These are phyloP conservation scores for Gari tellinella DNA, from an alignment of 2,888 invertebrate species.

Conservation along the genomic window DNA sequence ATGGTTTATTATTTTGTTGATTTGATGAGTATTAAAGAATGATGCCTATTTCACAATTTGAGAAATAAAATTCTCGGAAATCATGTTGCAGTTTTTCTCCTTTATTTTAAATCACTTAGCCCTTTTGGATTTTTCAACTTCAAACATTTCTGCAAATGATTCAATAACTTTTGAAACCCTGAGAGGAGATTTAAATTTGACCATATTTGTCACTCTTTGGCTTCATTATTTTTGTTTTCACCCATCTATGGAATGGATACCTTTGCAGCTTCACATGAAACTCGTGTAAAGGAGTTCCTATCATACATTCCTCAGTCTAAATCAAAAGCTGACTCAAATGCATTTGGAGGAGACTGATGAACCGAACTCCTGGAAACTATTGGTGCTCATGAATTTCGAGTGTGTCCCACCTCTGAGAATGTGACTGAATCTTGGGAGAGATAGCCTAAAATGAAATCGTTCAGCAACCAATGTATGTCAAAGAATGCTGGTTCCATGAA, in stretches of 20 bases:
- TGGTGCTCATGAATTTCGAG: constrained; percentile 32
- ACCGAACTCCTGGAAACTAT: constrained; percentile 38
- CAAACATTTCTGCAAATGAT: too few relatives aligned
- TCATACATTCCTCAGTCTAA: constrained; percentile 32
- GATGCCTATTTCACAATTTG: too few relatives aligned
- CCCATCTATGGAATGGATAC: constrained; percentile 31
- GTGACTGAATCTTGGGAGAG: constrained; percentile 31
- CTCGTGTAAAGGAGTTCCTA: constrained; percentile 28
- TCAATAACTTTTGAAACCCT: too few relatives aligned
- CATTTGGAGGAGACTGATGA: constrained; percentile 28
- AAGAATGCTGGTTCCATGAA: constrained; percentile 36
- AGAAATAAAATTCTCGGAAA: too few relatives aligned
- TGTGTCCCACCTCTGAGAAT: constrained; percentile 32
- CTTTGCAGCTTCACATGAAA: too few relatives aligned
- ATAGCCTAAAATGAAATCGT: constrained; percentile 53
- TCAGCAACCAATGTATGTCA: constrained; percentile 43
- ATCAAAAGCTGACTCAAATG: constrained; percentile 17
- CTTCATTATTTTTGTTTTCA: constrained; percentile 35
- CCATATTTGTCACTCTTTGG: too few relatives aligned
- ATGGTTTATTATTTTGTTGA: too few relatives aligned
- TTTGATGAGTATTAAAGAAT: too few relatives aligned
- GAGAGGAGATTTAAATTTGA: too few relatives aligned
- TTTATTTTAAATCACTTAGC: too few relatives aligned
- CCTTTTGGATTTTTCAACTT: too few relatives aligned
- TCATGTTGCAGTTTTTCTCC: too few relatives aligned